Percentiles rank a stretch among this genome's conserved stretches.
Evolutionary conservation across 2,888 invertebrate species (phyloP).

Genomic region (Tinea pellionella): DNA sequence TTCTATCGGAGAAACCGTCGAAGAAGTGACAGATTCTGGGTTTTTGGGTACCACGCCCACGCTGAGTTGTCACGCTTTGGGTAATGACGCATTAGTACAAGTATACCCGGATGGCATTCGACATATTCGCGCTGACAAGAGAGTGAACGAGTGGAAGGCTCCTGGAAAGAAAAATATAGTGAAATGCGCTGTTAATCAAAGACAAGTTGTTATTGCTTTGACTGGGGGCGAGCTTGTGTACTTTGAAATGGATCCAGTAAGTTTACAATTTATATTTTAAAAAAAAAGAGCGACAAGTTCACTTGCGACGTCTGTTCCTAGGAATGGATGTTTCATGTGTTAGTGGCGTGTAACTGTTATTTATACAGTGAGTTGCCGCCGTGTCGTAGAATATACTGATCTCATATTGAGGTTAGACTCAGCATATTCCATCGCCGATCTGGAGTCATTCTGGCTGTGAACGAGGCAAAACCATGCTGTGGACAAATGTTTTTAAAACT

Average conservation of each 20-base stretch:
- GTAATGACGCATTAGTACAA: constrained; percentile 97
- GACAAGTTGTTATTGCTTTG: constrained; percentile 97
- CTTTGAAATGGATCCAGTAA: constrained; percentile 99
- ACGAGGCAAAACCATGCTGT: constrained; percentile 77
- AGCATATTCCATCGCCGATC: constrained; percentile 82
- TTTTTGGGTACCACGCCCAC: constrained; percentile 99
- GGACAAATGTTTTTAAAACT: constrained; percentile 51
- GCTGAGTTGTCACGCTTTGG: constrained; percentile 96
- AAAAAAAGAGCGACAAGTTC: not conserved
- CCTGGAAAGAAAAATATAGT: constrained; percentile 97
- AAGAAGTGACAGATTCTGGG: constrained; percentile 99
- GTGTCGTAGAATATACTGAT: constrained; percentile 72
- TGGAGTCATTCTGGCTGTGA: constrained; percentile 76
- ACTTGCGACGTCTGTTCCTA: not conserved
- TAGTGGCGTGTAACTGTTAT: constrained; percentile 58
- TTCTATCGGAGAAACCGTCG: constrained; percentile 99
- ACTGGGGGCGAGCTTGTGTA: constrained; percentile 98
- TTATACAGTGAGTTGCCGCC: constrained; percentile 64
- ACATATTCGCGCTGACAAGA: constrained; percentile 96
- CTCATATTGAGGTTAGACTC: constrained; percentile 69
- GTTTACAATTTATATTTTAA: constrained; percentile 36
- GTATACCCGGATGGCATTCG: constrained; percentile 99
- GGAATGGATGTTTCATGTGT: constrained; percentile 24
- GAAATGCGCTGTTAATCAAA: constrained; percentile 97
- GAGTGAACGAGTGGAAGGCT: constrained; percentile 99